Conservation (phyloP, 2,797 vertebrate genomes). For the Pristis pectinata region DNA sequence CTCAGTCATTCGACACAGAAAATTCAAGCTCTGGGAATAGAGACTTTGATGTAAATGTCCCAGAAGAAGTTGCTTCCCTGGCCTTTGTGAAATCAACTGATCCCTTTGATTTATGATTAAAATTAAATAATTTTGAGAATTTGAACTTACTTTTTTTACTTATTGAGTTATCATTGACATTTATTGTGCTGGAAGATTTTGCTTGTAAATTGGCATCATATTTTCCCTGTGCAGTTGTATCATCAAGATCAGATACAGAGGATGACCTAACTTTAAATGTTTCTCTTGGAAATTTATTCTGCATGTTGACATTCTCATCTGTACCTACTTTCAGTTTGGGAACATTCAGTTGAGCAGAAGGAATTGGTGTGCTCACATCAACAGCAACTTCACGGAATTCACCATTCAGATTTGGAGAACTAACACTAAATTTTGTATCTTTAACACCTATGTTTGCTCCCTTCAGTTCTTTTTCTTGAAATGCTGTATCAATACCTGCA, state of each 20-base stretch:
- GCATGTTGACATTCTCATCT: not conserved
- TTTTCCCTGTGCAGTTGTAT: not conserved
- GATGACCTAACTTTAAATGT: constrained; percentile 30
- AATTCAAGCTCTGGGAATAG: constrained; percentile 17
- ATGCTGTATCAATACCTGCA: not conserved
- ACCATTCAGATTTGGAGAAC: not conserved
- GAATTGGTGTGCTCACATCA: not conserved
- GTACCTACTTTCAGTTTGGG: not conserved
- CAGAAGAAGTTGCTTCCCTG: not conserved
- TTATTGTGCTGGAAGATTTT: not conserved
- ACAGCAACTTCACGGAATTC: constrained; percentile 19
- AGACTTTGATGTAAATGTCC: not conserved
- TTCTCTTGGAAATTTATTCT: not conserved
- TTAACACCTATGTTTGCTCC: not conserved
- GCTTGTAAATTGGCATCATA: not conserved
- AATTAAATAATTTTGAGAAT: not conserved
- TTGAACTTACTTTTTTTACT: constrained; percentile 29
- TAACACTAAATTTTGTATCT: not conserved
- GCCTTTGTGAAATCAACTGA: constrained; percentile 30
- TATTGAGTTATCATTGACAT: not conserved
- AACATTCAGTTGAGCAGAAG: not conserved
- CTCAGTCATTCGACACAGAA: not conserved
- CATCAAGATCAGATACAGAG: constrained; percentile 30
- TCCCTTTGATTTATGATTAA: constrained; percentile 18
- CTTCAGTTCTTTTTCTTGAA: not conserved